phyloP scores from a whole-genome alignment of 2,888 invertebrate species.

The Idaea aversata region DNA sequence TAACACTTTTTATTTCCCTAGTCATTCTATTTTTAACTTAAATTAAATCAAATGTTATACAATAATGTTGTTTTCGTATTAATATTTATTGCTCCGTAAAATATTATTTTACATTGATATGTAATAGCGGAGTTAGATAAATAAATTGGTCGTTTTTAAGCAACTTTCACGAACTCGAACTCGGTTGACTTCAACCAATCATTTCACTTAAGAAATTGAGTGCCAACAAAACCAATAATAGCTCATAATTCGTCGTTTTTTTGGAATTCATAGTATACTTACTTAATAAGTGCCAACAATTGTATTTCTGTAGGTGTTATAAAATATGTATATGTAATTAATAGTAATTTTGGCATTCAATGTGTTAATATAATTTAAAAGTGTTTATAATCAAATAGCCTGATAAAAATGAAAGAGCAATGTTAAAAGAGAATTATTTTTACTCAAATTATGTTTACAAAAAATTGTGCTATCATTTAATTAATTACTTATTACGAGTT shows the following conservation, averaged over 20 bases:
- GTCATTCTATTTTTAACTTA: slow-evolving; percentile 10
- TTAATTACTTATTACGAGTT: neutral
- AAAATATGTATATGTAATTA: too few species aligned
- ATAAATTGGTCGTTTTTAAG: slow-evolving; percentile 35
- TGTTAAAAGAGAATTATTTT: neutral
- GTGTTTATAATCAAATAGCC: too few species aligned
- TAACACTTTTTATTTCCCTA: slow-evolving; percentile 7
- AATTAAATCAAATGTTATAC: slow-evolving; percentile 5
- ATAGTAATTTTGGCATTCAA: too few species aligned
- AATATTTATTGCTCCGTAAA: slow-evolving; percentile 64
- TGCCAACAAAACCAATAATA: neutral
- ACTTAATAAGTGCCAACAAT: too few species aligned
- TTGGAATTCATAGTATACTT: too few species aligned
- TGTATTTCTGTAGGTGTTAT: too few species aligned
- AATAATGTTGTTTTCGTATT: slow-evolving; percentile 37
- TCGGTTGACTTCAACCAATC: neutral
- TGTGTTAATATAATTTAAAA: too few species aligned
- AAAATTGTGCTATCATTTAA: neutral
- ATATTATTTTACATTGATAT: slow-evolving; percentile 66
- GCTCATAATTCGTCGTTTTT: too few species aligned
- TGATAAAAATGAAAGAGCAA: too few species aligned
- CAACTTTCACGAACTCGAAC: slow-evolving; percentile 9
- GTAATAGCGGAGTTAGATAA: slow-evolving; percentile 60
- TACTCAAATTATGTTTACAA: neutral
- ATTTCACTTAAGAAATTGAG: neutral